Conservation (phyloP, 2,113 vertebrate genomes). For the Daphoenositta chrysoptera region DNA sequence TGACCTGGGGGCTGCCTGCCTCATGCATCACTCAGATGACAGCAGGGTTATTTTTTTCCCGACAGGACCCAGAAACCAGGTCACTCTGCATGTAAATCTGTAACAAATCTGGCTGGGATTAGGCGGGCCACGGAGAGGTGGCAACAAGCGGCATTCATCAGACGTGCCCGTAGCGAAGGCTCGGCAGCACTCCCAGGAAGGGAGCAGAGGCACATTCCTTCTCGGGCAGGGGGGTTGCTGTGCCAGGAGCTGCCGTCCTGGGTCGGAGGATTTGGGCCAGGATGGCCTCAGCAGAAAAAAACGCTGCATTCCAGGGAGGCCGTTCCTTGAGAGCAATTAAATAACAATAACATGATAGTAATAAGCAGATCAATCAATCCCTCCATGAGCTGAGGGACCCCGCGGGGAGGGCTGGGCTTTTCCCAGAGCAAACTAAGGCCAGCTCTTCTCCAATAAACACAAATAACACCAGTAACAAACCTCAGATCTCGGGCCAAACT, state of each 20-base stretch:
- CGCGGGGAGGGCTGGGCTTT: not conserved
- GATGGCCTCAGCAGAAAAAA: not conserved
- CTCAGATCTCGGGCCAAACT: not conserved
- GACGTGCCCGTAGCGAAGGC: not conserved
- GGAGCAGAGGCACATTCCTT: not conserved
- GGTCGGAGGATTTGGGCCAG: not conserved
- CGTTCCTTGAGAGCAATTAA: not conserved
- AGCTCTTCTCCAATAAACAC: not conserved
- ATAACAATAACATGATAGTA: not conserved
- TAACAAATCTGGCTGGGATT: conserved; percentile 45
- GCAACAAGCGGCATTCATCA: conserved; percentile 29
- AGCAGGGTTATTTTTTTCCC: conserved; percentile 32
- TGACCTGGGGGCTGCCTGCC: not conserved
- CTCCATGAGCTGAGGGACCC: not conserved
- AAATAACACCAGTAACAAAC: not conserved
- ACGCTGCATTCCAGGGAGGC: not conserved
- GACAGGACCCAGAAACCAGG: conserved; percentile 34
- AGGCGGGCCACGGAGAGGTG: not conserved
- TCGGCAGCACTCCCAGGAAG: not conserved
- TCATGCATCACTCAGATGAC: conserved; percentile 35
- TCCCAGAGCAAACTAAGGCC: not conserved
- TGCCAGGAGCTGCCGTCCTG: not conserved
- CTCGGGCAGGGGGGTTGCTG: not conserved
- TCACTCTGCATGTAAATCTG: conserved; percentile 26
- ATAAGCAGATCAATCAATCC: not conserved